phyloP scores from a whole-genome alignment of 2,113 vertebrate genomes.

The Cyprinodon tularosa region DNA sequence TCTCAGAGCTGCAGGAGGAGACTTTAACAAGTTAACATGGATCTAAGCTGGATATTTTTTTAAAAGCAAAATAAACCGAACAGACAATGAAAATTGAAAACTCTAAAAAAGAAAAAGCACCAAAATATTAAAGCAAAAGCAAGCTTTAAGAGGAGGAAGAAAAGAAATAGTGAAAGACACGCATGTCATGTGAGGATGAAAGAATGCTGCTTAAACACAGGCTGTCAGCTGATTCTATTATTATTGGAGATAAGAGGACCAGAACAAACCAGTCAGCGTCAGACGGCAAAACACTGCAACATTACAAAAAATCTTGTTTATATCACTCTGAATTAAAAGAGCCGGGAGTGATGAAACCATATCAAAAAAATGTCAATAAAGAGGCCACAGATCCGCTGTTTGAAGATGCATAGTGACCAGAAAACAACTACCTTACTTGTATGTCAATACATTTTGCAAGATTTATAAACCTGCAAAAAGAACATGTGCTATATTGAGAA shows the following conservation, averaged over 20 bases:
- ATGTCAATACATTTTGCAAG: slow-evolving; percentile 5
- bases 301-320: slow-evolving; percentile 24
- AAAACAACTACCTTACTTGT: neutral
- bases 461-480: neutral
- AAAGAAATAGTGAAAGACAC: slow-evolving; percentile 45
- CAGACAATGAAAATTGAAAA: neutral
- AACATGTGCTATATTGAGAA: neutral
- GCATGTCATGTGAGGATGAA: slow-evolving; percentile 74
- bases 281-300: slow-evolving; percentile 30
- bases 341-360: neutral
- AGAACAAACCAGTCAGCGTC: slow-evolving; percentile 66
- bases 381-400: neutral
- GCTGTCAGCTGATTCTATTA: slow-evolving; percentile 76
- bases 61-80: neutral
- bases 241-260: slow-evolving; percentile 70
- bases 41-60: slow-evolving; percentile 1
- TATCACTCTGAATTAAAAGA: slow-evolving; percentile 3
- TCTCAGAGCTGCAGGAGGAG: neutral
- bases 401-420: neutral
- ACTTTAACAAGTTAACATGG: neutral
- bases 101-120: neutral
- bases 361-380: neutral
- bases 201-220: slow-evolving; percentile 73
- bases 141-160: neutral
- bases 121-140: slow-evolving; percentile 7